Evolutionary conservation across 1,140 invertebrate species (phyloP), one percentile per base, ranked within the genome.

Genomic region (Leptopilina boulardi): DNA sequence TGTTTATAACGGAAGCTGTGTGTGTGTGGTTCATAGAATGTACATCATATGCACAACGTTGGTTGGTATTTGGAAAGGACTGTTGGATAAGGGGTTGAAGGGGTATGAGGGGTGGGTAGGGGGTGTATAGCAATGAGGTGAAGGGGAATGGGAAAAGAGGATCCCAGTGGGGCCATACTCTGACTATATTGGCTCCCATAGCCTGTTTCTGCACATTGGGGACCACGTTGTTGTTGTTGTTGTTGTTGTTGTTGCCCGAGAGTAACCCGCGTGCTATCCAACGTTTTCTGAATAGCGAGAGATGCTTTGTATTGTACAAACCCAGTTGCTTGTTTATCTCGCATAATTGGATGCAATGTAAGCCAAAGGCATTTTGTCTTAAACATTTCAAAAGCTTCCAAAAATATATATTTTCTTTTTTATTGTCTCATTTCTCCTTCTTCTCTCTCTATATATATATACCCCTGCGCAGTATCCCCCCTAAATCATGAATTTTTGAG

Each of bases 141-240:
- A 59, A 70, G 34, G 42, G 70, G 71, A 38, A 66, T 75, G 70
- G 59, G 71, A 79, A 56, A 82, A 54, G 18, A 44, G 77, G 54
- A 76, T 85, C 82, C 83, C 83, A 78, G 71, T 56, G 77, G 82
- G 78, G 77, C 78, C 80, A 83, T 85, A 82, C 76, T 74, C 79
- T 74, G 78, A 51, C 80, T 80, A 83, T 83, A 85, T 83, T 83
- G 82, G 82, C 76, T 85, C 78, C 77, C 77, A 79, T 78, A 79
- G 76, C 71, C 74, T 56, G 71, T 77, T 80, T 74, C 74, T 77
- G 73, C 74, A 82, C 77, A 72, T 76, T 56, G 51, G 77, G 77
- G 79, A 79, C 77, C 71, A 42, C 77, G 41, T 56, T 78, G 80
- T n/a, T n/a, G n/a, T n/a, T n/a, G n/a, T n/a, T n/a, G n/a, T n/a